phyloP scores from a whole-genome alignment of 2,888 invertebrate genomes.

The Ectobius pallidus region DNA sequence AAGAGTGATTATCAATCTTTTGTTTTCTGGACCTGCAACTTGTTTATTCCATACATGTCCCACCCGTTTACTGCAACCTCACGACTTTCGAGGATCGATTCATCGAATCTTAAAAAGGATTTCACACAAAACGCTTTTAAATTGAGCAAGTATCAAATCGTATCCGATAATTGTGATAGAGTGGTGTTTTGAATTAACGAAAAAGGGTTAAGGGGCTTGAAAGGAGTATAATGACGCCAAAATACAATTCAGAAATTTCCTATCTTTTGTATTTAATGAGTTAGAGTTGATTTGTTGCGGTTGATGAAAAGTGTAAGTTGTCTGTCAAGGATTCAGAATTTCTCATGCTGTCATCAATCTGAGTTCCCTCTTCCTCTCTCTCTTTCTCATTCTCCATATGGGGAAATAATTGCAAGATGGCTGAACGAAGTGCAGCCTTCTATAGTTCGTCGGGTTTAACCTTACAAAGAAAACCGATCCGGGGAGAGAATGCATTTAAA shows the following conservation, averaged over 20 bases:
- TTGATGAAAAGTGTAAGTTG: conserved; percentile 26
- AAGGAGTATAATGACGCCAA: too few species aligned
- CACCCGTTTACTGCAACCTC: neutral
- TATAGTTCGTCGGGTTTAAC: conserved; percentile 20
- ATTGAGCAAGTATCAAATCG: too few species aligned
- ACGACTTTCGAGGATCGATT: neutral
- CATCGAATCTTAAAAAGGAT: neutral
- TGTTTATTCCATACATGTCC: neutral
- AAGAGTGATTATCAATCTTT: neutral
- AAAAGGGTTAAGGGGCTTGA: too few species aligned
- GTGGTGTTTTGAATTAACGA: too few species aligned
- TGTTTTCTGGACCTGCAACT: neutral
- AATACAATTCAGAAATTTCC: too few species aligned
- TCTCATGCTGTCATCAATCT: conserved; percentile 10
- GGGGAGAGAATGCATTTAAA: conserved; percentile 21
- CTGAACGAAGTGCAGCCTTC: neutral
- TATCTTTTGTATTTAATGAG: conserved; percentile 14
- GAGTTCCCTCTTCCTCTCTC: neutral
- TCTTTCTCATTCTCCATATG: conserved; percentile 10
- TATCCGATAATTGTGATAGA: too few species aligned
- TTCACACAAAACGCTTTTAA: neutral
- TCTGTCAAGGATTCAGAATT: conserved; percentile 23
- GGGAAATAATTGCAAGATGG: conserved; percentile 27
- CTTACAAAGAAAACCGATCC: conserved; percentile 28
- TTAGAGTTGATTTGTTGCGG: conserved; percentile 21